These are phyloP conservation scores for Loxodonta africana DNA, from an alignment of 2,113 vertebrate genomes.

Conservation along the genomic window DNA sequence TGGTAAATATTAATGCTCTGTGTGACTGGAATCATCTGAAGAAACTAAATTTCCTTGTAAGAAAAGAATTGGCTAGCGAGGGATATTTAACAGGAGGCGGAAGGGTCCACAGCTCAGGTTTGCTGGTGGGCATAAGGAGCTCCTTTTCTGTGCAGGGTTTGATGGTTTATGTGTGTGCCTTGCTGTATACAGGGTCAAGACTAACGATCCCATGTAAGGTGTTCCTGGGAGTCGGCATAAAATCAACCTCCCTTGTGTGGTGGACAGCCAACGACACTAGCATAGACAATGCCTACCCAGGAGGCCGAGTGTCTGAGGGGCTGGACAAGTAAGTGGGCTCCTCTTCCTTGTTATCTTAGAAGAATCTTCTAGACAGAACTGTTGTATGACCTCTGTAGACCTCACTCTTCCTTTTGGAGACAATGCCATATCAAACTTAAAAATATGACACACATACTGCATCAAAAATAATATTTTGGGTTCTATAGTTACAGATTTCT, in stretches of 20 bases:
- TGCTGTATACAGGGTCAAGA: constrained; percentile 86
- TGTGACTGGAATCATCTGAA: neutral
- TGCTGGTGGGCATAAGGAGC: accelerated
- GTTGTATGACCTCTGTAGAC: neutral
- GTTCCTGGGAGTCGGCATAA: constrained; percentile 83
- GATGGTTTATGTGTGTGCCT: neutral
- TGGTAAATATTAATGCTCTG: neutral
- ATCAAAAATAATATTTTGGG: neutral
- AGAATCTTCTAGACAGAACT: neutral
- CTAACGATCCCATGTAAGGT: constrained; percentile 89
- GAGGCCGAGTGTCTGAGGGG: constrained; percentile 85
- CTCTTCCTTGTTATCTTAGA: neutral
- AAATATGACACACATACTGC: neutral
- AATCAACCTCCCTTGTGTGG: constrained; percentile 74
- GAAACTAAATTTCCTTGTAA: neutral
- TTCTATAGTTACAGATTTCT: neutral
- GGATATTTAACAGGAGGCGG: neutral
- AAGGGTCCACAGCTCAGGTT: neutral
- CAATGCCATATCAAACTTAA: neutral
- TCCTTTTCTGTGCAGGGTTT: neutral
- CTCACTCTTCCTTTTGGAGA: neutral
- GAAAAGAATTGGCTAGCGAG: neutral
- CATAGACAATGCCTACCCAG: constrained; percentile 69
- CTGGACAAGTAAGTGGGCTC: constrained; percentile 85
- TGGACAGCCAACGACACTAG: constrained; percentile 88